These are phyloP conservation scores for Polydrusus pterygomalis DNA, from an alignment of 2,888 invertebrate genomes.

Conservation along the genomic window DNA sequence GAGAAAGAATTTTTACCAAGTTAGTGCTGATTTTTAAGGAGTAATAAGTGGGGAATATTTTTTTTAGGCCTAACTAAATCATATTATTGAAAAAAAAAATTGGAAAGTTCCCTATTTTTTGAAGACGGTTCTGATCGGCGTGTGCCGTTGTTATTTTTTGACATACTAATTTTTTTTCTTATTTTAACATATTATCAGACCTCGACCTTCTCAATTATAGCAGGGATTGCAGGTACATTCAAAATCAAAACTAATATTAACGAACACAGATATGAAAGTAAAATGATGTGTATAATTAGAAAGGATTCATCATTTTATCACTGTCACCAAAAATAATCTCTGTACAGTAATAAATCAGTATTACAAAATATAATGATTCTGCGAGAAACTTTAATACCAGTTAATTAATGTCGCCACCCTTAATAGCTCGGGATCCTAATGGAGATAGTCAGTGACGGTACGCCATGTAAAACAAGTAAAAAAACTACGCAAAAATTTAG, in stretches of 20 bases:
- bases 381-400: constrained; percentile 20
- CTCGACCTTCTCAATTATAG: background rate
- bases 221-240: constrained; percentile 1
- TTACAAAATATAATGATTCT: constrained; percentile 20
- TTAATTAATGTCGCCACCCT: constrained; percentile 36
- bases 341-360: constrained; percentile 5
- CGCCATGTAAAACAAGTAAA: background rate
- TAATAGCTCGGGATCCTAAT: constrained; percentile 23
- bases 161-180: too few relatives aligned
- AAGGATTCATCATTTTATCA: constrained; percentile 29
- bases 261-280: background rate
- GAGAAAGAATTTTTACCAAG: too few relatives aligned
- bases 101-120: too few relatives aligned
- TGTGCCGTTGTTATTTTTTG: too few relatives aligned
- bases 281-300: background rate
- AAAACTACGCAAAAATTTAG: too few relatives aligned
- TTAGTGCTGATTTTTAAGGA: too few relatives aligned
- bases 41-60: too few relatives aligned
- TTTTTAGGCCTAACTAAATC: too few relatives aligned
- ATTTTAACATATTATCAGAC: too few relatives aligned
- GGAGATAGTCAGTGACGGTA: constrained; percentile 4
- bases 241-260: constrained; percentile 7
- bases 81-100: too few relatives aligned
- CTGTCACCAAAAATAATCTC: constrained; percentile 27
- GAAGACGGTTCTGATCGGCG: too few relatives aligned